These are phyloP conservation scores for Melanotaenia pygmaea DNA, from an alignment of 2,797 vertebrate species.

Conservation along the genomic window DNA sequence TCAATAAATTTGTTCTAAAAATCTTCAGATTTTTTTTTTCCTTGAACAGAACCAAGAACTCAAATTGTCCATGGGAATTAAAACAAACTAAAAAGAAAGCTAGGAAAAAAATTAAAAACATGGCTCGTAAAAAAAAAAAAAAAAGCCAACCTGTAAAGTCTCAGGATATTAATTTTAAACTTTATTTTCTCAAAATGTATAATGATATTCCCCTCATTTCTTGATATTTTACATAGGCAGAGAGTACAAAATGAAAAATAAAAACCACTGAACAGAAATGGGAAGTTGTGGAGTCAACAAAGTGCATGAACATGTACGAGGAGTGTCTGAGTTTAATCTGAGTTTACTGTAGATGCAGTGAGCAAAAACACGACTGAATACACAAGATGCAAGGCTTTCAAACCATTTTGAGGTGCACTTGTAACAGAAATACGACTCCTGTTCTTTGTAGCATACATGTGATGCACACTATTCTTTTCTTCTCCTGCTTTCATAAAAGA, in stretches of 20 bases:
- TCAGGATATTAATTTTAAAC: constrained; percentile 69
- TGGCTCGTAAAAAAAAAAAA: constrained; percentile 22
- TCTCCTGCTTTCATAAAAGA: background rate
- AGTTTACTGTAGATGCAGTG: constrained; percentile 32
- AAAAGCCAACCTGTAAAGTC: constrained; percentile 15
- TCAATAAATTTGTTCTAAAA: constrained; percentile 73
- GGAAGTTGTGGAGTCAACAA: constrained; percentile 41
- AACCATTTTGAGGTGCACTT: constrained; percentile 30
- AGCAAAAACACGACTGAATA: constrained; percentile 37
- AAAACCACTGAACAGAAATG: constrained; percentile 70
- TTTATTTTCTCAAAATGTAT: constrained; percentile 79
- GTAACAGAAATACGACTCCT: constrained; percentile 3
- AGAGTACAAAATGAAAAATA: constrained; percentile 80
- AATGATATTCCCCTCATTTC: constrained; percentile 39
- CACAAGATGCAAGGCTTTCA: constrained; percentile 28
- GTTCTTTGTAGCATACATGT: constrained; percentile 1
- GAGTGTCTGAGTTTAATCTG: no score
- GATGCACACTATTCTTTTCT: background rate
- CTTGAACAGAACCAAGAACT: background rate
- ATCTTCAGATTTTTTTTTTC: constrained; percentile 11
- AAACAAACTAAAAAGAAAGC: no score
- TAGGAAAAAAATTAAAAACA: background rate
- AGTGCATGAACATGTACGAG: constrained; percentile 42
- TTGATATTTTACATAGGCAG: constrained; percentile 70
- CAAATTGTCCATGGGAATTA: background rate